Evolutionary conservation across 2,888 invertebrate species (phyloP).

Genomic region (Pedicia rivosa): DNA sequence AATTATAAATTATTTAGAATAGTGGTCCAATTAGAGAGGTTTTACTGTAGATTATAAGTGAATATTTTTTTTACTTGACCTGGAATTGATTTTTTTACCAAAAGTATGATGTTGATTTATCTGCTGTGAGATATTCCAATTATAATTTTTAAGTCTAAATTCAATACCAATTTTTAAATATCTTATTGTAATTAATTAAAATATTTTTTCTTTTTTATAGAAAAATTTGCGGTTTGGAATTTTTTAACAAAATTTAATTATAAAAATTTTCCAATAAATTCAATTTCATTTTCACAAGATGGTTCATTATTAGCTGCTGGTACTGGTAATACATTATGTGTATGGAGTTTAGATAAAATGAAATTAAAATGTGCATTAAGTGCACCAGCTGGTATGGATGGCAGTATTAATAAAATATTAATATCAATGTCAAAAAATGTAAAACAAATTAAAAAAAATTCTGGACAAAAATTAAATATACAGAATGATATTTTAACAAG

Average conservation of each 20-base stretch:
- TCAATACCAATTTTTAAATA: too few relatives aligned
- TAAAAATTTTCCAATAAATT: constrained; percentile 37
- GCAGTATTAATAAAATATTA: constrained; percentile 18
- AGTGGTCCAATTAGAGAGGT: too few relatives aligned
- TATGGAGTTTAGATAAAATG: constrained; percentile 47
- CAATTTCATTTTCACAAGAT: constrained; percentile 52
- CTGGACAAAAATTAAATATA: constrained; percentile 1
- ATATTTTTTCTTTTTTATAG: constrained; percentile 31
- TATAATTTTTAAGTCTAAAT: too few relatives aligned
- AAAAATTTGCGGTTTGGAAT: constrained; percentile 59
- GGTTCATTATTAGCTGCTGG: constrained; percentile 59
- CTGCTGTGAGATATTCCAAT: too few relatives aligned
- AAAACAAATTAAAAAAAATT: not conserved
- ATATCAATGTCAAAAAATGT: not conserved
- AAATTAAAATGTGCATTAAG: constrained; percentile 39
- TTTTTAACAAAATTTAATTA: constrained; percentile 47
- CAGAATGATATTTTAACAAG: constrained; percentile 7
- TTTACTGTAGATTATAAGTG: too few relatives aligned
- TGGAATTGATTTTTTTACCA: too few relatives aligned
- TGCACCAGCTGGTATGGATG: constrained; percentile 21
- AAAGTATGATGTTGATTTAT: too few relatives aligned
- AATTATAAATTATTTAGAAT: constrained; percentile 5
- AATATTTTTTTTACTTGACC: too few relatives aligned
- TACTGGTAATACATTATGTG: constrained; percentile 47
- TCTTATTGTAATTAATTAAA: too few relatives aligned